Percentiles rank a stretch among this genome's conserved stretches.
Conservation (phyloP, 1,140 invertebrate genomes). For the Polypedilum vanderplanki region DNA sequence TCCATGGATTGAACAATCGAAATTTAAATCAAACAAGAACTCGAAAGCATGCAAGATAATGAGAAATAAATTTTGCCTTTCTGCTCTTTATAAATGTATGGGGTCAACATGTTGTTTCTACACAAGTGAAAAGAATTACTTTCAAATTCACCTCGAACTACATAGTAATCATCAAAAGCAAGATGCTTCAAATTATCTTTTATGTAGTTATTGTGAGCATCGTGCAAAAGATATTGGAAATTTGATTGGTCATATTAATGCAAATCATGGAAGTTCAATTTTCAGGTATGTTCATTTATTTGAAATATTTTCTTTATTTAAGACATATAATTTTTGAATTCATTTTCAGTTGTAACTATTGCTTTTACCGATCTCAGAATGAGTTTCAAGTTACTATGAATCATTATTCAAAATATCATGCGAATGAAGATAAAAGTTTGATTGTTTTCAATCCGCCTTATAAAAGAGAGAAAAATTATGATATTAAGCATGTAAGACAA, state of each 20-base stretch:
- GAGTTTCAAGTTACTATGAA: constrained; percentile 19
- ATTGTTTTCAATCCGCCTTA: neutral
- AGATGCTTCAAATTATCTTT: neutral
- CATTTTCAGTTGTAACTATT: neutral
- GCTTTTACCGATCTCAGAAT: neutral
- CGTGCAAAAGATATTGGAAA: neutral
- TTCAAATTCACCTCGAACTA: neutral
- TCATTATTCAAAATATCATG: neutral
- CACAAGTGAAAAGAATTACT: neutral
- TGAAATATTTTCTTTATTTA: no score
- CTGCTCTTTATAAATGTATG: constrained; percentile 22
- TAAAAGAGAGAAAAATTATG: neutral
- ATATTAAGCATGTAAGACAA: neutral
- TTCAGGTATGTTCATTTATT: neutral
- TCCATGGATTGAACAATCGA: neutral
- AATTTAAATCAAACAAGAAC: neutral
- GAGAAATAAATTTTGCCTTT: neutral
- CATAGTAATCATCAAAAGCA: neutral
- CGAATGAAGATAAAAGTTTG: neutral
- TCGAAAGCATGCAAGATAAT: neutral
- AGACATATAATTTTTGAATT: no score
- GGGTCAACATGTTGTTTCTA: neutral
- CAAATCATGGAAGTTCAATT: neutral
- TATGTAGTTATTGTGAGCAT: neutral
- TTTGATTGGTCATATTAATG: neutral